Conservation (phyloP, 2,888 invertebrate genomes). For the Halocaridina rubra region DNA sequence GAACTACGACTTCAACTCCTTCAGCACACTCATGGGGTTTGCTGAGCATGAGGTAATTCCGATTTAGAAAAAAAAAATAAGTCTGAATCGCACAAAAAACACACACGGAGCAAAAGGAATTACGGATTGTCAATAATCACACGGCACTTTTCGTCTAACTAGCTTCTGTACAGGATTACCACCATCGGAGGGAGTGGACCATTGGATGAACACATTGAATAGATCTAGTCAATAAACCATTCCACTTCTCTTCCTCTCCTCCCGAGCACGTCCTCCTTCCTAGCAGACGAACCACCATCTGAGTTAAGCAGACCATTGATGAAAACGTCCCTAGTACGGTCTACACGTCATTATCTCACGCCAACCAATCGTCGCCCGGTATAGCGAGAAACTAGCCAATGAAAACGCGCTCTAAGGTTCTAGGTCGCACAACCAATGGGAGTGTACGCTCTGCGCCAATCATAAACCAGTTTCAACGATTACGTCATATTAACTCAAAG, state of each 20-base stretch:
- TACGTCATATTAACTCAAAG: constrained; percentile 35
- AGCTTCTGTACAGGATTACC: too few relatives aligned
- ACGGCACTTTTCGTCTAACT: too few relatives aligned
- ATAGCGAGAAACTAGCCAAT: neutral
- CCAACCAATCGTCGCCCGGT: constrained; percentile 13
- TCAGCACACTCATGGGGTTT: too few relatives aligned
- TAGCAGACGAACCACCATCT: constrained; percentile 47
- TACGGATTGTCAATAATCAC: too few relatives aligned
- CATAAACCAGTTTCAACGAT: neutral
- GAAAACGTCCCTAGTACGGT: constrained; percentile 56
- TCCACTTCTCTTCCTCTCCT: neutral
- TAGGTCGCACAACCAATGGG: constrained; percentile 21
- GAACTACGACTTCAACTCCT: constrained; percentile 13
- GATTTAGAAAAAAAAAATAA: too few relatives aligned
- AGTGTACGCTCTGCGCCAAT: constrained; percentile 14
- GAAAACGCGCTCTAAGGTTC: neutral
- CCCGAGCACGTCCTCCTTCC: constrained; percentile 32
- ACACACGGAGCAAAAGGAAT: too few relatives aligned
- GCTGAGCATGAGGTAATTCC: too few relatives aligned
- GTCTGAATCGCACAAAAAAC: too few relatives aligned
- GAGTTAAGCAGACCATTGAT: constrained; percentile 57
- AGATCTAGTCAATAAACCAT: neutral
- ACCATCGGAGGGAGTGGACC: too few relatives aligned
- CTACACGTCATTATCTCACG: constrained; percentile 19
- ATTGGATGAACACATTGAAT: neutral